A percentile compares a stretch with the other conserved stretches of the same genome.
phyloP scores from a whole-genome alignment of 1,140 invertebrate species.

The Drosophila nannoptera region DNA sequence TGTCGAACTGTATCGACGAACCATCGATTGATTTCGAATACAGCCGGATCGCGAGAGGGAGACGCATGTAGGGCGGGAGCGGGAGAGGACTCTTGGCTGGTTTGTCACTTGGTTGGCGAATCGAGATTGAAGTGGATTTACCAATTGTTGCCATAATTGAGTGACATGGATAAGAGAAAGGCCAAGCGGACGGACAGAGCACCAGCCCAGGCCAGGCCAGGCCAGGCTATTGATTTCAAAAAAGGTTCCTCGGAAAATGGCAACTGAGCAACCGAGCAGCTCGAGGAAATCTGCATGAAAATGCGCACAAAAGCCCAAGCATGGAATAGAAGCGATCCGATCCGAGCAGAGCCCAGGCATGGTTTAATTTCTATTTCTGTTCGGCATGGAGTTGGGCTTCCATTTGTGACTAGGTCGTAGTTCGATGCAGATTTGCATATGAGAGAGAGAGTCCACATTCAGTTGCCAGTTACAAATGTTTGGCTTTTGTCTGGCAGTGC shows the following conservation, averaged over 20 bases:
- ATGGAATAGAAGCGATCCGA: slow-evolving; percentile 30
- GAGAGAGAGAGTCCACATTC: too few relatives aligned
- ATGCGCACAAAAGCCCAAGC: slow-evolving; percentile 67
- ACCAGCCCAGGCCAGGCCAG: not conserved
- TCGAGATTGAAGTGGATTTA: slow-evolving; percentile 66
- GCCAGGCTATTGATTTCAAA: slow-evolving; percentile 68
- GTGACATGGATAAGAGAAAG: slow-evolving; percentile 66
- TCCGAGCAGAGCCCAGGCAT: slow-evolving; percentile 23
- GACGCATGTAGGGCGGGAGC: not conserved
- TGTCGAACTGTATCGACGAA: slow-evolving; percentile 25
- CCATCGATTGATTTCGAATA: slow-evolving; percentile 38
- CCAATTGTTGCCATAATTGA: slow-evolving; percentile 77
- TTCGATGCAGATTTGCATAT: slow-evolving; percentile 46
- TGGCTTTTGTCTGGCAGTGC: slow-evolving; percentile 36
- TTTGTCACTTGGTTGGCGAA: slow-evolving; percentile 49
- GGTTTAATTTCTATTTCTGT: slow-evolving; percentile 22
- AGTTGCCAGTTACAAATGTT: slow-evolving; percentile 58
- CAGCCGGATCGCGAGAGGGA: not conserved
- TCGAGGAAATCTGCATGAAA: slow-evolving; percentile 69
- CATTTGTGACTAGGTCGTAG: slow-evolving; percentile 48
- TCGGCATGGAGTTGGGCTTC: slow-evolving; percentile 2
- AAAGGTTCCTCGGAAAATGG: slow-evolving; percentile 62
- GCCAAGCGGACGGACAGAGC: not conserved
- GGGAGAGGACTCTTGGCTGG: slow-evolving; percentile 6
- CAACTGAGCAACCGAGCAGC: slow-evolving; percentile 31